Evolutionary conservation across 2,888 invertebrate genomes (phyloP).

Genomic region (Sminthurinus aureus): DNA sequence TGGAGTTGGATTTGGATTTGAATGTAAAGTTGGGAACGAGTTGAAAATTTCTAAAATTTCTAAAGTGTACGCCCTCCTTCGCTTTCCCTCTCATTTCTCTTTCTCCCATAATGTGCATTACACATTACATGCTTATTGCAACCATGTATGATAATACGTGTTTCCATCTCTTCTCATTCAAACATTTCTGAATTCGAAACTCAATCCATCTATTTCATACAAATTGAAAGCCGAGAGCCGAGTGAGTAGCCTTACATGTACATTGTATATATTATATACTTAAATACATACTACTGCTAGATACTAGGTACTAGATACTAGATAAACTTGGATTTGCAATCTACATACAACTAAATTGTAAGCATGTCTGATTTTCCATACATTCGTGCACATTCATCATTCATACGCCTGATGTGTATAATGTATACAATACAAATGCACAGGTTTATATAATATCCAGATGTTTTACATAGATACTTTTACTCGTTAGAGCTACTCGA

Average conservation of each 20-base stretch:
- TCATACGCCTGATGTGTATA: no score
- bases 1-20: not conserved
- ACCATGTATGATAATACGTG: not conserved
- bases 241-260: not conserved
- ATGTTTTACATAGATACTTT: not conserved
- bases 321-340: not conserved
- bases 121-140: not conserved
- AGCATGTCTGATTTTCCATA: slow-evolving; percentile 22
- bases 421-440: not conserved
- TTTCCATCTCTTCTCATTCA: not conserved
- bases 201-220: slow-evolving; percentile 4
- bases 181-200: slow-evolving; percentile 8
- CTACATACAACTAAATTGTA: not conserved
- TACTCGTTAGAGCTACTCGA: not conserved
- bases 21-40: not conserved
- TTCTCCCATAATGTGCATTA: not conserved
- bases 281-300: not conserved
- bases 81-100: not conserved
- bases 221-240: not conserved
- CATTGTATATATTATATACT: no score
- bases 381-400: not conserved
- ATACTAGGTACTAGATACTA: no score
- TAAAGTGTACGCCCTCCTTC: slow-evolving; percentile 7
- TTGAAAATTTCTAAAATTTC: slow-evolving; percentile 35
- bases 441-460: not conserved